Evolutionary conservation across 2,797 vertebrate genomes (phyloP), one percentile per base, ranked within the genome.

Genomic region (Morus bassanus): DNA sequence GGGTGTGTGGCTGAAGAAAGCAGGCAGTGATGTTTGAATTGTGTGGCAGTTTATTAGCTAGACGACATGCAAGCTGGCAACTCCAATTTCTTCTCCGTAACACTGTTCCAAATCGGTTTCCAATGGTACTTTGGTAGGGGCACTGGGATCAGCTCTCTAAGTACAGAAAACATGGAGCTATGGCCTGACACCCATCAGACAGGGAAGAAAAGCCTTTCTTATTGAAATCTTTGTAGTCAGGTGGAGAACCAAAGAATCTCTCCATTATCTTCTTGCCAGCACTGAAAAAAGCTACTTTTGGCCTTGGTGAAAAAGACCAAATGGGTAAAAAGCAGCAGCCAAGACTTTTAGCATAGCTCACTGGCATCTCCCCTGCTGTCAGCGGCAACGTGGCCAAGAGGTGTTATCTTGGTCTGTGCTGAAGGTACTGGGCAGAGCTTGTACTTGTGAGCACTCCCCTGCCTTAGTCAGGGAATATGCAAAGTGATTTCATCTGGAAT

Each of bases 401-500:
- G 91, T n/a, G 74, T 83, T 91, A 72, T 81, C 94, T 88, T 13
- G 57, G 91, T 69, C 87, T 64, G 54, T 25, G 75, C 91, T 84
- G 56, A 88, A 92, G 89, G 87, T 75, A 88, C 84, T 1, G 79
- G 93, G 76, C 86, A 94, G 91, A 92, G 46, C 33, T 45, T 85
- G 91, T 68, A 64, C 91, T 76, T 64, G 54, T 59, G 83, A 86
- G 79, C 54, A 16, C 41, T 39, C 86, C 70, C 85, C 16, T 65
- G 81, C 78, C 82, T 96, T 89, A 92, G 84, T 94, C 90, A 96
- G 93, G 91, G 87, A 96, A 94, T 86, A 93, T 43, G 89, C 76
- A 89, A 94, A 96, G 73, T 70, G 90, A 89, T 94, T 97, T 96
- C 76, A 97, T 92, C 91, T 95, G 93, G 94, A 97, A 92, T 92